Conservation (phyloP, 2,888 invertebrate species). For the Tiphia femorata region DNA sequence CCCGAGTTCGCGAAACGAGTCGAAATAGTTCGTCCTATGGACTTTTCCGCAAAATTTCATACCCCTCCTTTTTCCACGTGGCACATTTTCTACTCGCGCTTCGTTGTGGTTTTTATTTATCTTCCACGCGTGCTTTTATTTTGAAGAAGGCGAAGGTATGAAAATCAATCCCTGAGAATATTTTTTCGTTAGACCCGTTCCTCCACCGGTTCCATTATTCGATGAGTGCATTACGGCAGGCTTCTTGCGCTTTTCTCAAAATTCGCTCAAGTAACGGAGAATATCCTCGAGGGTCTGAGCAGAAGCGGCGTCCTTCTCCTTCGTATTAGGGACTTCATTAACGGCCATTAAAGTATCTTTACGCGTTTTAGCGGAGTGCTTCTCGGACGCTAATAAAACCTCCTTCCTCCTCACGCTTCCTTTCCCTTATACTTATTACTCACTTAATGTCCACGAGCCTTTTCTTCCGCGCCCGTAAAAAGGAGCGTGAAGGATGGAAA, state of each 20-base stretch:
- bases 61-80: not conserved
- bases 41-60: not conserved
- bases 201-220: no score
- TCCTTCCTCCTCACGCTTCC: no score
- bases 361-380: not conserved
- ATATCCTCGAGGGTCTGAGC: not conserved
- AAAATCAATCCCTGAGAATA: no score
- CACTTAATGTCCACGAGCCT: conserved; percentile 13
- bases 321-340: conserved; percentile 27
- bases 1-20: not conserved
- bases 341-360: conserved; percentile 26
- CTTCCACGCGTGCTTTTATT: not conserved
- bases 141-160: not conserved
- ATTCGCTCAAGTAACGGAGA: no score
- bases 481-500: not conserved
- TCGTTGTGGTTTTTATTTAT: not conserved
- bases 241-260: no score
- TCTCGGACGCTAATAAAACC: conserved; percentile 15
- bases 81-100: not conserved
- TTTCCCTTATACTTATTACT: conserved; percentile 30
- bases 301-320: not conserved
- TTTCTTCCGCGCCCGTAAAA: not conserved
- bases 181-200: no score
- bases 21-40: not conserved
- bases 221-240: no score